Evolutionary conservation across 2,113 vertebrate species (phyloP).

Genomic region (Notiomystis cincta): DNA sequence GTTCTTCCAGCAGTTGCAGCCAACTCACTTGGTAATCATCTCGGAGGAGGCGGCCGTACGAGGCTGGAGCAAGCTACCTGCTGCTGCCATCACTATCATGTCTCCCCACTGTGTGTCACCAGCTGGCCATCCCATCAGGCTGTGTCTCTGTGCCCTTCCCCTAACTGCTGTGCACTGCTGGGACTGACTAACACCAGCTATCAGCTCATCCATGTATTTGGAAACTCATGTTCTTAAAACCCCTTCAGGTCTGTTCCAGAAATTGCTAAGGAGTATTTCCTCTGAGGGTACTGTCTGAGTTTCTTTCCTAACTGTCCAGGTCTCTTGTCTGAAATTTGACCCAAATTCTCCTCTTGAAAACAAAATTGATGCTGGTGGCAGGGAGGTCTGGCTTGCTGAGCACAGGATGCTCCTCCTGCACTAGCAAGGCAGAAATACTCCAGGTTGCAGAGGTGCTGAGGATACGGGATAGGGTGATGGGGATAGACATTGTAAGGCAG

Average conservation of each 20-base stretch:
- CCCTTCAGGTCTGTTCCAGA: not conserved
- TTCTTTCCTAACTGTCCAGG: not conserved
- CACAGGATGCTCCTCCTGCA: not conserved
- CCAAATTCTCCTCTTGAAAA: not conserved
- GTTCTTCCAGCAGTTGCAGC: not conserved
- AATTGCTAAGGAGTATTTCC: not conserved
- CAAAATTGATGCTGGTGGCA: rapidly evolving
- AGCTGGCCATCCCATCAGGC: not conserved
- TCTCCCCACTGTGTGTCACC: not conserved
- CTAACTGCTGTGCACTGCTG: not conserved
- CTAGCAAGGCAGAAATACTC: not conserved
- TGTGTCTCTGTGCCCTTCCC: not conserved
- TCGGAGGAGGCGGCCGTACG: rapidly evolving
- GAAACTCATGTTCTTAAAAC: not conserved
- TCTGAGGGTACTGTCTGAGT: not conserved
- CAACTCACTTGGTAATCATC: not conserved
- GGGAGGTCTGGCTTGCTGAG: not conserved
- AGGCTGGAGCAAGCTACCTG: not conserved
- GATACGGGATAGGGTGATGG: not conserved
- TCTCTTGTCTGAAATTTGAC: not conserved
- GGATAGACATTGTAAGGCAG: not conserved
- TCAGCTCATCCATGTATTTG: rapidly evolving
- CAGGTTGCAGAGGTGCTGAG: not conserved
- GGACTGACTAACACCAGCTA: not conserved
- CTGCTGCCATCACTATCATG: rapidly evolving